Evolutionary conservation across 1,140 invertebrate genomes (phyloP), one percentile per base, ranked within the genome.

Genomic region (Aphelenchoides avenae): DNA sequence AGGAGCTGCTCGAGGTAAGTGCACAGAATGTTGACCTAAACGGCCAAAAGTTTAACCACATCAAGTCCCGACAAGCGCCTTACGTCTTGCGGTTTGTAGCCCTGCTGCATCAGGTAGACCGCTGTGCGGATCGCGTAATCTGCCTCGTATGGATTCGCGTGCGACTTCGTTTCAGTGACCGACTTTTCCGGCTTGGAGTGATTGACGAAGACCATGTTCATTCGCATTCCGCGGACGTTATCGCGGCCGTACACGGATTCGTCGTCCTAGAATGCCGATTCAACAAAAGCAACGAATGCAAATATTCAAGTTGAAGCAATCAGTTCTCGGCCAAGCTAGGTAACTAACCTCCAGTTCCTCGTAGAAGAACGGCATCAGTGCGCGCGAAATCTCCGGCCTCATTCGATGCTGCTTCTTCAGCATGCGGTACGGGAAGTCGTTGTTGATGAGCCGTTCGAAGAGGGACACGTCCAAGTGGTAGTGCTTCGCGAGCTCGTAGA

Each of bases 391-490:
- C 39, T 78, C 74, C 11, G 78, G 73, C 48, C 79, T 49, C 80
- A 81, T 81, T 24, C 80, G 59, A 63, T 81, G 80, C 52, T 81
- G 80, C 11, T 58, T 66, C 40, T 63, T 27, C 0, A 82, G 70
- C 11, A 62, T 70, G 24, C 66, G 57, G 57, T 63, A 77, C 15
- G 64, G 75, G 18, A 77, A 46, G 5, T 47, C 54, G 46, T 73
- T 72, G 5, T 66, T 69, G 36, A 77, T 68, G 9, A 76, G 51
- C 13, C 73, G 43, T 34, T 76, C 73, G 53, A 76, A 76, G 42
- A 76, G 57, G 0, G 70, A 74, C 27, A 77, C 47, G 11, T 74
- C 71, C 33, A 76, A 33, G n/a, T 71, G 36, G 49, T 57, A 77
- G 7, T 61, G 48, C n/a, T 47, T 50, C 6, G 64, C 73, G 11